phyloP scores from a whole-genome alignment of 2,113 vertebrate genomes.

The Neotoma lepida region DNA sequence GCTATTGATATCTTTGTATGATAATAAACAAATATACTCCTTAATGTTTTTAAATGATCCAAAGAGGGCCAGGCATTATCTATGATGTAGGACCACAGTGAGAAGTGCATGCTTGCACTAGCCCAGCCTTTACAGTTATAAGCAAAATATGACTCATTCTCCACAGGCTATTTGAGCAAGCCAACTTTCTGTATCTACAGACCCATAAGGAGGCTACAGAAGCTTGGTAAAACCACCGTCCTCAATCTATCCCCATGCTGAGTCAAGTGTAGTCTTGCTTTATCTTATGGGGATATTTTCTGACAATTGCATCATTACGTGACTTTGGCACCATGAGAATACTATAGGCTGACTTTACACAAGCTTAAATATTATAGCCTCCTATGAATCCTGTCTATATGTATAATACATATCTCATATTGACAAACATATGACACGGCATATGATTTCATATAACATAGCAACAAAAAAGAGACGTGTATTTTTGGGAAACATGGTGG shows the following conservation, averaged over 20 bases:
- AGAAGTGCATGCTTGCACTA: not conserved
- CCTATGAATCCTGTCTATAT: no score
- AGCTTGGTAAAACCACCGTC: not conserved
- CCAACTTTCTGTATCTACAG: not conserved
- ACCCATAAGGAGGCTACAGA: not conserved
- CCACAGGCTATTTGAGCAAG: not conserved
- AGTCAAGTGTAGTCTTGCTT: not conserved
- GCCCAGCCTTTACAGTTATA: not conserved
- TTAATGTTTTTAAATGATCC: not conserved
- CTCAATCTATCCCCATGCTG: not conserved
- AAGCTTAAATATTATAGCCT: not conserved
- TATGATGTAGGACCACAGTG: not conserved
- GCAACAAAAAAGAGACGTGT: not conserved
- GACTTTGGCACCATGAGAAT: not conserved
- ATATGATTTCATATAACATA: not conserved
- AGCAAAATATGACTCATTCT: not conserved
- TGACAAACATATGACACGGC: no score
- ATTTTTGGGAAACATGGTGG: not conserved
- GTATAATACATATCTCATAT: not conserved
- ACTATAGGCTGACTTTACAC: not conserved
- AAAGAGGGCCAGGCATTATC: not conserved
- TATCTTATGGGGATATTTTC: not conserved
- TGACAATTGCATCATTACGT: not conserved
- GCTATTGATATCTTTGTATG: not conserved
- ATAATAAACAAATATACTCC: not conserved